phyloP scores from a whole-genome alignment of 2,797 vertebrate genomes.

The Myiotriccus ornatus region DNA sequence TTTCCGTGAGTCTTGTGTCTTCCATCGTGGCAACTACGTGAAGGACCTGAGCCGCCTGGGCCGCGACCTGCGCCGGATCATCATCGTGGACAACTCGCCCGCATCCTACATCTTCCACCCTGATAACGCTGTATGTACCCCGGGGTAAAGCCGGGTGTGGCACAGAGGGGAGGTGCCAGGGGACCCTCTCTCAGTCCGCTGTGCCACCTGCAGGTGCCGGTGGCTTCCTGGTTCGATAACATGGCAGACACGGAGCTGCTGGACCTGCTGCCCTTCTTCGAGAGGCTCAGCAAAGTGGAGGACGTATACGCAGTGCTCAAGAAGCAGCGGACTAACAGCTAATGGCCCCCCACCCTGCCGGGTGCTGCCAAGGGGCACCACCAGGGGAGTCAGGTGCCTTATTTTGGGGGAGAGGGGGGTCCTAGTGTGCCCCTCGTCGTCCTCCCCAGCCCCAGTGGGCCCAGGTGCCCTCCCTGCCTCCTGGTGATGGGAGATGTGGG shows the following conservation, averaged over 20 bases:
- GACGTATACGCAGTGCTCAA: constrained; percentile 90
- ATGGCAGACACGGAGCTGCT: constrained; percentile 95
- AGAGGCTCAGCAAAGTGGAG: constrained; percentile 92
- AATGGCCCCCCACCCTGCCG: constrained; percentile 56
- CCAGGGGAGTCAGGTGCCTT: not conserved
- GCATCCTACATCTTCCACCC: constrained; percentile 98
- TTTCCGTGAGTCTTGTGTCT: constrained; percentile 96
- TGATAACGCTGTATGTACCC: constrained; percentile 87
- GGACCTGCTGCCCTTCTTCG: constrained; percentile 95
- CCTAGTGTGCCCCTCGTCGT: fast-evolving
- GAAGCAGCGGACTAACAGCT: constrained; percentile 89
- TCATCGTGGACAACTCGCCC: constrained; percentile 97
- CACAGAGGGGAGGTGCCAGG: fast-evolving
- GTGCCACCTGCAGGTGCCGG: constrained; percentile 82
- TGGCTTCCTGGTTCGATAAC: constrained; percentile 97
- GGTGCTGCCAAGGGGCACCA: not conserved
- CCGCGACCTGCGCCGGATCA: constrained; percentile 89
- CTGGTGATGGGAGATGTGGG: not conserved
- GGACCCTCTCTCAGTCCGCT: not conserved
- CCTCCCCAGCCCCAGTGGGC: not conserved
- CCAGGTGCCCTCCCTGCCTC: not conserved
- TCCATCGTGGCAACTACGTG: constrained; percentile 96
- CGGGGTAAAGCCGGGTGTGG: fast-evolving
- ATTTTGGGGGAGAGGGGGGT: not conserved
- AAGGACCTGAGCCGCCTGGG: constrained; percentile 96